Evolutionary conservation across 2,888 invertebrate genomes (phyloP).

Genomic region (Diaperis boleti): DNA sequence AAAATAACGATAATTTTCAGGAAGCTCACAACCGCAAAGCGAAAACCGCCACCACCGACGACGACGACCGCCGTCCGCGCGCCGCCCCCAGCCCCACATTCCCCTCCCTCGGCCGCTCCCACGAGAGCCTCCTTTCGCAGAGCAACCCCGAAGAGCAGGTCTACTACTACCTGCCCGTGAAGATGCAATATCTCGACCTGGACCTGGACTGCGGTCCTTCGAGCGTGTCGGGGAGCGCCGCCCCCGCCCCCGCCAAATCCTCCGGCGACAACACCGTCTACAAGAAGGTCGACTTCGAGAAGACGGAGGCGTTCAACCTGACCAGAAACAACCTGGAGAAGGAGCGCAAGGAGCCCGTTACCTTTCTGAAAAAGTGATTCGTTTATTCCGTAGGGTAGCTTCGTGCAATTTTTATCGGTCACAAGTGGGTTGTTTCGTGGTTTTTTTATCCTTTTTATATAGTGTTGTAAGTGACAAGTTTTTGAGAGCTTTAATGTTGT

Average conservation of each 20-base stretch:
- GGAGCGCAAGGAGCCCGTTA: conserved; percentile 67
- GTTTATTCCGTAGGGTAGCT: conserved; percentile 30
- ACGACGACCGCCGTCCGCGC: conserved; percentile 57
- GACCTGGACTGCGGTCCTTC: conserved; percentile 72
- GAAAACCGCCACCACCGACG: conserved; percentile 59
- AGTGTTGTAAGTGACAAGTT: conserved; percentile 32
- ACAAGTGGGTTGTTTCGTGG: conserved; percentile 9
- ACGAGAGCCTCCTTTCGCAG: conserved; percentile 59
- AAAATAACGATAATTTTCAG: too few species aligned
- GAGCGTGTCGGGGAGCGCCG: conserved; percentile 18
- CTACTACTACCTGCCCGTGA: conserved; percentile 53
- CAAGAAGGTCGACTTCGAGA: conserved; percentile 93
- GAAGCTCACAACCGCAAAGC: conserved; percentile 23
- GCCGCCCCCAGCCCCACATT: conserved; percentile 71
- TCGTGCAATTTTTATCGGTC: conserved; percentile 39
- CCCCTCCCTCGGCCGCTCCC: conserved; percentile 59
- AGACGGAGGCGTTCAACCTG: conserved; percentile 92
- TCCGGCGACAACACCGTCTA: conserved; percentile 74
- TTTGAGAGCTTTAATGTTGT: conserved; percentile 41
- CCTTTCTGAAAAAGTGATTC: conserved; percentile 57
- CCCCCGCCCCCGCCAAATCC: conserved; percentile 52
- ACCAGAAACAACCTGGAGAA: conserved; percentile 85
- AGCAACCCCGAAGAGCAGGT: conserved; percentile 51
- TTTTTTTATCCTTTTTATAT: conserved; percentile 33
- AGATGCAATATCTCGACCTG: conserved; percentile 87